phyloP scores from a whole-genome alignment of 2,888 invertebrate species.

The Thereva nobilitata region DNA sequence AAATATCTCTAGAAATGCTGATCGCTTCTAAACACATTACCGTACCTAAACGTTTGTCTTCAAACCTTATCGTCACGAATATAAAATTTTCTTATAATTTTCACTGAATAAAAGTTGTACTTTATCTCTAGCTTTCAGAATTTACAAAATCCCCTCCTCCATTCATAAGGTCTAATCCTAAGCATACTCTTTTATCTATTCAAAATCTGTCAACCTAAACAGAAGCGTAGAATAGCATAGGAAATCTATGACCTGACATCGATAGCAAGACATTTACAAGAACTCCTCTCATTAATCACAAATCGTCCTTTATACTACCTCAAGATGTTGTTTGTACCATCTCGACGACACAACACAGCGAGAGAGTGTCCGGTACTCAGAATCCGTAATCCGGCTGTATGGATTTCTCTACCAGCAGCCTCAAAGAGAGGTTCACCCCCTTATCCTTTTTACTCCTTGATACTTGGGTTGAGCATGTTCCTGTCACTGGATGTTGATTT shows the following conservation, averaged over 20 bases:
- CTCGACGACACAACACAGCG: slow-evolving; percentile 2
- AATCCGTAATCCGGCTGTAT: background rate
- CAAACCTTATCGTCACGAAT: too few relatives aligned
- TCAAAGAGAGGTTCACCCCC: background rate
- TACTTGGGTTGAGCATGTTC: slow-evolving; percentile 2
- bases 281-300: slow-evolving; percentile 19
- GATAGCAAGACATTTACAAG: slow-evolving; percentile 4
- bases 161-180: too few relatives aligned
- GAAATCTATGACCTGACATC: background rate
- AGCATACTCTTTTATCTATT: too few relatives aligned
- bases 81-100: too few relatives aligned
- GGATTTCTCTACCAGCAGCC: background rate
- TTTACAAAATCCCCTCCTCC: too few relatives aligned
- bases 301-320: slow-evolving; percentile 6
- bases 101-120: too few relatives aligned
- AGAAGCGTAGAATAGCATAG: too few relatives aligned
- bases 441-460: background rate
- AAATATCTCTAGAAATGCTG: too few relatives aligned
- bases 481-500: slow-evolving; percentile 32
- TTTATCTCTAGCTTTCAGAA: too few relatives aligned
- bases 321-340: slow-evolving; percentile 2
- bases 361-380: slow-evolving; percentile 8
- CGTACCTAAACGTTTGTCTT: too few relatives aligned
- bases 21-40: too few relatives aligned
- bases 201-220: too few relatives aligned